Evolutionary conservation across 1,140 invertebrate genomes (phyloP), one percentile per base, ranked within the genome.

Genomic region (Thereuonema tuberculata): DNA sequence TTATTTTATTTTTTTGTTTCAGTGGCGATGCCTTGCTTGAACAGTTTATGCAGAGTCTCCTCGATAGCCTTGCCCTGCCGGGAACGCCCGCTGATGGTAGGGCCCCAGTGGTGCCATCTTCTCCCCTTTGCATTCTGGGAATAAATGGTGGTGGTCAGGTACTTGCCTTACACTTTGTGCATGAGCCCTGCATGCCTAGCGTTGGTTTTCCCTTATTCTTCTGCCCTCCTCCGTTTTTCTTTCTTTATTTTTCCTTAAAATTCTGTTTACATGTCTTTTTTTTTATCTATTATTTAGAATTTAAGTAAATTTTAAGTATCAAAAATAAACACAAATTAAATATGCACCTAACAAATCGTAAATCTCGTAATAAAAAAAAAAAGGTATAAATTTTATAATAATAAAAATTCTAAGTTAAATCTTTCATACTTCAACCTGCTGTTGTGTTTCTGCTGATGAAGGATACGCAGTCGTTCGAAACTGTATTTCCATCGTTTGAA

Each of bases 1-100:
- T n/a, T n/a, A n/a, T n/a, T n/a, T n/a, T 14, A 50, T 56, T 50
- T 48, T 50, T 1, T 12, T 37, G 24, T 48, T 56, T 60, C 29
- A 21, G 58, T 49, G 46, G 28, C 12, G 14, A 37, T 59, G 27
- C 24, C 27, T 37, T 43, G 56, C 24, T 28, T 50, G 29, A 50
- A 52, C 25, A 59, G 26, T 62, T 48, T 47, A 47, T 63, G 14
- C 60, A 50, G 48, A 50, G 23, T 28, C 58, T 56, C 29, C 24
- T 56, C 58, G 54, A 12, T 28, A 56, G 58, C 29, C 54, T 12
- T 21, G 29, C 58, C 49, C 49, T 59, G n/a, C 49, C 43, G n/a
- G 58, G 53, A 29, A 55, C 53, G 14, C 53, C 53, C 26, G 5
- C 24, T 24, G 53, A 55, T 55, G 53, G 53, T 55, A 55, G 53